Evolutionary conservation across 2,797 vertebrate genomes (phyloP).

Genomic region (Pantherophis vulpinus): DNA sequence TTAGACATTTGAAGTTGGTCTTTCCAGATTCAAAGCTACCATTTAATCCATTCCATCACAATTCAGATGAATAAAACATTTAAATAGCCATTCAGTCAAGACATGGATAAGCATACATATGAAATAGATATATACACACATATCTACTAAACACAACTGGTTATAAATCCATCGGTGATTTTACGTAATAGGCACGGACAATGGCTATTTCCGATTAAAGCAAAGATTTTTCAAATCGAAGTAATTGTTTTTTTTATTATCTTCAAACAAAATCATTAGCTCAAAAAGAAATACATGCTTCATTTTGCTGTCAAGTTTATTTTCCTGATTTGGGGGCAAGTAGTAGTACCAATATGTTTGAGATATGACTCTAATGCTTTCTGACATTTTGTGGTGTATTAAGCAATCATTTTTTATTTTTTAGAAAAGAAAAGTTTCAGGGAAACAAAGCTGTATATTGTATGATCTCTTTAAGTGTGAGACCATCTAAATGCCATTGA

Average conservation of each 20-base stretch:
- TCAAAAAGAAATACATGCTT: neutral
- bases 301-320: neutral
- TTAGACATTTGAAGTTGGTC: neutral
- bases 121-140: neutral
- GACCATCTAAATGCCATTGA: neutral
- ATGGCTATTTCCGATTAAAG: neutral
- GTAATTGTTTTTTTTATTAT: neutral
- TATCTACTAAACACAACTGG: neutral
- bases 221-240: neutral
- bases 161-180: neutral
- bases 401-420: neutral
- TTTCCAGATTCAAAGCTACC: neutral
- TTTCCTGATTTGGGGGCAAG: neutral
- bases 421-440: neutral
- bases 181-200: neutral
- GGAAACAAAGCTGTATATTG: neutral
- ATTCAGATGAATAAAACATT: neutral
- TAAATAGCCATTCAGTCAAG: neutral
- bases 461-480: neutral
- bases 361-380: neutral
- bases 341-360: neutral
- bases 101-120: neutral
- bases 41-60: neutral
- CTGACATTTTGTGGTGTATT: neutral
- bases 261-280: neutral